phyloP scores from a whole-genome alignment of 2,888 invertebrate species.

The Ctenicera cuprea region DNA sequence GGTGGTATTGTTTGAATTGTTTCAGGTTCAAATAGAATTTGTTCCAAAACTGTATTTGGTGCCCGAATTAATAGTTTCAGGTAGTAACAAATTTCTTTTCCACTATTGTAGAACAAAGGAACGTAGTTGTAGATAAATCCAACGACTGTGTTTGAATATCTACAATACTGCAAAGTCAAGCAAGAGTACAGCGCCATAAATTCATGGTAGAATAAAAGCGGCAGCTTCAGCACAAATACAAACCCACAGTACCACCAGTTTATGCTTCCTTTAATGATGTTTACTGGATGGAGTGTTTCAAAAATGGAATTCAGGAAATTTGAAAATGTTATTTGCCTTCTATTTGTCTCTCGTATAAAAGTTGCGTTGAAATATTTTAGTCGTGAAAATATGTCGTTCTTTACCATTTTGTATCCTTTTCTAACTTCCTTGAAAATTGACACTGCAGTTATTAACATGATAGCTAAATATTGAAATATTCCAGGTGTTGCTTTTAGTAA shows the following conservation, averaged over 20 bases:
- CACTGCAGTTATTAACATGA: constrained; percentile 79
- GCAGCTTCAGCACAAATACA: constrained; percentile 65
- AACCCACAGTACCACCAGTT: constrained; percentile 66
- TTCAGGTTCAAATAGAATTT: constrained; percentile 76
- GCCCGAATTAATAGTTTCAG: constrained; percentile 71
- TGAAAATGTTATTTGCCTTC: constrained; percentile 63
- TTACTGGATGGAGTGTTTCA: constrained; percentile 71
- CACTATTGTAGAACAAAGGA: constrained; percentile 71
- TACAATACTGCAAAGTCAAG: constrained; percentile 66
- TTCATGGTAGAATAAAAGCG: constrained; percentile 71
- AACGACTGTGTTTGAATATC: constrained; percentile 68
- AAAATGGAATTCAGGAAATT: constrained; percentile 69
- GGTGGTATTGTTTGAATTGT: constrained; percentile 78
- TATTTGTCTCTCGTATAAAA: constrained; percentile 63
- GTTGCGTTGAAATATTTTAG: constrained; percentile 71
- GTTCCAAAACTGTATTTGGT: constrained; percentile 75
- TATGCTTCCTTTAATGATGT: constrained; percentile 66
- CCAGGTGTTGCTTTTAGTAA: constrained; percentile 78
- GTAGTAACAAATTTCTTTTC: constrained; percentile 71
- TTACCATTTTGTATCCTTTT: constrained; percentile 73
- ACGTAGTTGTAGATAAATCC: constrained; percentile 70
- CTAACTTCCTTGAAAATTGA: constrained; percentile 79
- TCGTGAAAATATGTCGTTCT: constrained; percentile 72
- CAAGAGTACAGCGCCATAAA: constrained; percentile 70
- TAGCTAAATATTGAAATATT: constrained; percentile 77